phyloP scores from a whole-genome alignment of 2,797 vertebrate species.

The Characodon lateralis region DNA sequence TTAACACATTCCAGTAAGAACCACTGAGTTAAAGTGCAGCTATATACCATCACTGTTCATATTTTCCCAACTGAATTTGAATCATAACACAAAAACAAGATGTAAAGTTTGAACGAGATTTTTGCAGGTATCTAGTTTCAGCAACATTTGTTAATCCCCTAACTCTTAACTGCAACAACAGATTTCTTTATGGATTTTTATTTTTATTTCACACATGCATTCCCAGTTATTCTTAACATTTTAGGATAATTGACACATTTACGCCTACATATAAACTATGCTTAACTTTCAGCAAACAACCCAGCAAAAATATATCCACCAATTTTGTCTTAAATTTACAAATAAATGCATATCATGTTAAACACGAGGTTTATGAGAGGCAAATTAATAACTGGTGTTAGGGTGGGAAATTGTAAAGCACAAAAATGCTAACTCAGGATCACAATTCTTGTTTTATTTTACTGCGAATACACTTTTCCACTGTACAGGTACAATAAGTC shows the following conservation, averaged over 20 bases:
- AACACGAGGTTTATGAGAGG: not conserved
- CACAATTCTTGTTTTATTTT: constrained; percentile 45
- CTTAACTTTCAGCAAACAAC: not conserved
- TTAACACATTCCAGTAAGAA: not conserved
- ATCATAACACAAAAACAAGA: not conserved
- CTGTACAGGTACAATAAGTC: constrained; percentile 48
- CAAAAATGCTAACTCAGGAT: not conserved
- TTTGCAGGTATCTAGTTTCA: not conserved
- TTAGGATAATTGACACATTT: too few species aligned
- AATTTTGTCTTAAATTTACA: not conserved
- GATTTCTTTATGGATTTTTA: not conserved
- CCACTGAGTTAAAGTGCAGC: not conserved
- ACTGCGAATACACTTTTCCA: constrained; percentile 26
- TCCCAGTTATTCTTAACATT: not conserved
- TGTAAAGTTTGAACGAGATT: not conserved
- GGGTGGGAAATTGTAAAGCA: not conserved
- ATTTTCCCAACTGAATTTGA: not conserved
- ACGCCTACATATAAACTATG: not conserved
- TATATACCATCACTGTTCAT: too few species aligned
- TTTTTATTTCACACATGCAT: not conserved
- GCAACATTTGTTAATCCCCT: not conserved
- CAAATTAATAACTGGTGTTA: not conserved
- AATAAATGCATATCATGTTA: not conserved
- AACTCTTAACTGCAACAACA: not conserved
- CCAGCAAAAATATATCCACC: not conserved